Base-by-base conservation (phyloP, 2,113 vertebrate species). In the Bubo blakistoni region DNA sequence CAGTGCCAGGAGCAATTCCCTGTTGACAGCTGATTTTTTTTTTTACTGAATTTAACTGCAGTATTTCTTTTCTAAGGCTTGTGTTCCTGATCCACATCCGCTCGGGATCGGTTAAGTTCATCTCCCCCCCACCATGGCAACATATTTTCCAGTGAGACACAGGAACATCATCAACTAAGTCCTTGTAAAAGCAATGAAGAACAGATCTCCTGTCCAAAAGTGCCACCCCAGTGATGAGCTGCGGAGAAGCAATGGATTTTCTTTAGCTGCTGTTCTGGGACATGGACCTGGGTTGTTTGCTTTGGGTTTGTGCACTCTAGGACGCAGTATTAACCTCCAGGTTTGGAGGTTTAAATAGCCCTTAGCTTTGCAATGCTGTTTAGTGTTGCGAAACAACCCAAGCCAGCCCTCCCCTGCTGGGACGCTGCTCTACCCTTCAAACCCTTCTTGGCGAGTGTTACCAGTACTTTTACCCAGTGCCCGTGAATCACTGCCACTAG, bases 261-360 rank as follows among this genome's bases (percentile, higher is more conserved):
- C 77, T 91, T 65, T 40, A 81, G 20, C 69, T 62, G 16, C 10
- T 36, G 16, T 32, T 86, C 79, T 84, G 59, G 69, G 55, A 78
- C 58, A 36, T 1, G 9, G 32, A 36, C 36, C 44, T 76, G 46
- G 15, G 36, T 10, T 47, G n/a, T 62, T 94, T 89, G 30, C 29
- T 69, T 90, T 84, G 67, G 25, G 86, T 94, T 88, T 72, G 71
- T 76, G 92, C 85, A 84, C 73, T 96, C 92, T 32, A 88, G 72
- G 79, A 96, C 46, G n/a, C 21, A 49, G 59, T n/a, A 70, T 81
- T 92, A 93, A 86, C n/a, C n/a, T n/a, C n/a, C n/a, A 49, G 62
- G 51, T 80, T 74, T 3, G 2, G 26, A 74, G 29, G 11, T 69
- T 71, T 59, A 40, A 57, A 44, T 1, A 49, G 21, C 20, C 19